These are phyloP conservation scores for Centrocercus urophasianus DNA, from an alignment of 2,113 vertebrate species.

Conservation along the genomic window DNA sequence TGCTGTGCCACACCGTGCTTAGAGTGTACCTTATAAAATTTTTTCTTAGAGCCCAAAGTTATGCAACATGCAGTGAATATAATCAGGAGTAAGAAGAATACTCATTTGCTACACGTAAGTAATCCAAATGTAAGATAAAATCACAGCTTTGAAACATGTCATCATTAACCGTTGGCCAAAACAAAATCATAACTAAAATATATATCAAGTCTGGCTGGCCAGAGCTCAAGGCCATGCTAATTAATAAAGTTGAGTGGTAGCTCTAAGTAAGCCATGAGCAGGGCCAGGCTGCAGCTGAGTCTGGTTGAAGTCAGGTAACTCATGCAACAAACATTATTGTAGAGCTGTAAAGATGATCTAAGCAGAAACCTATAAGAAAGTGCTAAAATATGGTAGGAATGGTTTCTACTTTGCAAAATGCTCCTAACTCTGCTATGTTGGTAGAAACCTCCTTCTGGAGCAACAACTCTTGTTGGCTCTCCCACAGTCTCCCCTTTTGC, in stretches of 20 bases:
- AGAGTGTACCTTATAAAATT: not conserved
- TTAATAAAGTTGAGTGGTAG: not conserved
- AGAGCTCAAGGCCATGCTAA: not conserved
- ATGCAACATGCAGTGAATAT: not conserved
- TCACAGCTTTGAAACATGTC: not conserved
- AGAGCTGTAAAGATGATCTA: not conserved
- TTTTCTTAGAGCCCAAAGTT: not conserved
- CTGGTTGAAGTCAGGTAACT: not conserved
- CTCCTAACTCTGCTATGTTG: not conserved
- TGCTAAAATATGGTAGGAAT: not conserved
- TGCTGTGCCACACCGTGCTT: not conserved
- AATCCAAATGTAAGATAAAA: not conserved
- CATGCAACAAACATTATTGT: not conserved
- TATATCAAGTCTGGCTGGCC: not conserved
- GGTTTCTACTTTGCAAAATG: not conserved
- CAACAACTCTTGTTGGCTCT: not conserved
- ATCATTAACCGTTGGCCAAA: not conserved
- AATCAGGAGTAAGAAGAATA: not conserved
- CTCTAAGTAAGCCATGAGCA: not conserved
- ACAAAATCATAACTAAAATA: not conserved
- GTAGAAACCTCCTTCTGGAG: not conserved
- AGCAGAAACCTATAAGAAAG: not conserved
- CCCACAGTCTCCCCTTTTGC: not conserved
- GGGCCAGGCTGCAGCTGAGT: not conserved
- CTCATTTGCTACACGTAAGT: not conserved